phyloP scores from a whole-genome alignment of 2,888 invertebrate species.

The Allophyes oxyacanthae region DNA sequence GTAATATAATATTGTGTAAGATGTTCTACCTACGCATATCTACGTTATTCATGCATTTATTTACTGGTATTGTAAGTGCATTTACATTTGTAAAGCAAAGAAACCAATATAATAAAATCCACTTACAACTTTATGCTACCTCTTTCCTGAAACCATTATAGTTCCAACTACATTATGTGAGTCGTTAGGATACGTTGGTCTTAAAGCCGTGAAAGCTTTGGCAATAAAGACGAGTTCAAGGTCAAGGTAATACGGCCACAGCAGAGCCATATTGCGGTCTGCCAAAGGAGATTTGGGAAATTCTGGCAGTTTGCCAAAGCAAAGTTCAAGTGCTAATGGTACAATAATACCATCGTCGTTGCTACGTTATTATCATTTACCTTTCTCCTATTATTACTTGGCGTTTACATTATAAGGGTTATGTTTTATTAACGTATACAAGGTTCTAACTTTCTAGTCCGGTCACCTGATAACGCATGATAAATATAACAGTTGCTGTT shows the following conservation, averaged over 20 bases:
- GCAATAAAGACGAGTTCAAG: slow-evolving; percentile 33
- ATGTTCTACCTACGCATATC: too few species aligned
- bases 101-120: slow-evolving; percentile 2
- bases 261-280: slow-evolving; percentile 6
- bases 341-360: slow-evolving; percentile 12
- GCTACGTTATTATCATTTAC: not conserved
- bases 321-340: slow-evolving; percentile 25
- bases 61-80: not conserved
- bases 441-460: too few species aligned
- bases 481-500: too few species aligned
- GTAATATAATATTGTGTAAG: too few species aligned
- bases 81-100: slow-evolving; percentile 6
- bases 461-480: too few species aligned
- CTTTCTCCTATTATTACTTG: not conserved
- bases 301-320: slow-evolving; percentile 26
- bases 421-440: too few species aligned
- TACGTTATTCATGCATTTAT: too few species aligned
- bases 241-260: slow-evolving; percentile 4
- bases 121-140: slow-evolving; percentile 13
- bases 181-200: slow-evolving; percentile 20
- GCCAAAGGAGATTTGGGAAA: slow-evolving; percentile 30
- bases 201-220: slow-evolving; percentile 34
- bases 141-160: slow-evolving; percentile 16
- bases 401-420: not conserved
- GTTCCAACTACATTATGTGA: slow-evolving; percentile 11